A percentile compares a stretch with the other conserved stretches of the same genome.
Evolutionary conservation across 2,113 vertebrate species (phyloP).

Genomic region (Brienomyrus brachyistius): DNA sequence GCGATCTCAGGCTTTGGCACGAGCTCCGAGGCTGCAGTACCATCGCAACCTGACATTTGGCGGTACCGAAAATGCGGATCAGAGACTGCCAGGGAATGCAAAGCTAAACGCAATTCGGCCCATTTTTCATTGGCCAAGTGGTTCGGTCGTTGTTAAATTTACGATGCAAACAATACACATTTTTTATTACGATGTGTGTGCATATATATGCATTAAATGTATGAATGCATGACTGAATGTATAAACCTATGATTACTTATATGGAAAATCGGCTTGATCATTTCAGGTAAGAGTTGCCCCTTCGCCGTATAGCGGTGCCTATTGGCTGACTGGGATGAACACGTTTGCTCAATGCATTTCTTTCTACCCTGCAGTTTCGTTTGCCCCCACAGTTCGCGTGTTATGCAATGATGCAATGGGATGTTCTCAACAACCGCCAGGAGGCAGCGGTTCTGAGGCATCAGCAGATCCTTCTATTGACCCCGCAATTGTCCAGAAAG

Average conservation of each 20-base stretch:
- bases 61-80: neutral
- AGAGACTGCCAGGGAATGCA: neutral
- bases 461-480: constrained; percentile 22
- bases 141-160: neutral
- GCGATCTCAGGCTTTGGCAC: constrained; percentile 33
- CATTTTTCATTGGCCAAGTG: neutral
- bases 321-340: neutral
- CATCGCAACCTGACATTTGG: neutral
- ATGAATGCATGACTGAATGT: neutral
- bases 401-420: neutral
- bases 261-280: neutral
- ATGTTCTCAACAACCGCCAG: neutral
- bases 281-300: neutral
- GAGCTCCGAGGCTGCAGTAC: constrained; percentile 14
- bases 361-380: neutral
- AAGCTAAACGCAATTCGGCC: neutral
- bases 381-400: neutral
- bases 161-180: neutral
- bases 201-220: neutral
- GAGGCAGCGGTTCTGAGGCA: neutral
- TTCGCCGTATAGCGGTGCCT: neutral
- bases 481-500: constrained; percentile 47
- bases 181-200: neutral
- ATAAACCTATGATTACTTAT: neutral
- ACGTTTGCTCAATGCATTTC: neutral